These are phyloP conservation scores for Mionectes macconnelli DNA, from an alignment of 2,113 vertebrate genomes.

Conservation along the genomic window DNA sequence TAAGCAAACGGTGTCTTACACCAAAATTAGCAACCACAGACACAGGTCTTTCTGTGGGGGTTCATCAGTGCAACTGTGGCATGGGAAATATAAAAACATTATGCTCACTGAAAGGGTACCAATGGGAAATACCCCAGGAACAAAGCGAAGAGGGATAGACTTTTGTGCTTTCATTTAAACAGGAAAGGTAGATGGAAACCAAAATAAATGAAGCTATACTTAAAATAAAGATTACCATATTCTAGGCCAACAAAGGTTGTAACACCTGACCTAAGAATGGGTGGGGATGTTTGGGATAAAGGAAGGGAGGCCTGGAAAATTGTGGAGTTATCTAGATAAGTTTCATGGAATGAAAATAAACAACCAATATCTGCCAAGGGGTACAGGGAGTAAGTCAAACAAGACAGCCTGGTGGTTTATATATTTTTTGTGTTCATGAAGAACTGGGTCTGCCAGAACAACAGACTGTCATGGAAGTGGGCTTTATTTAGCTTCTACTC, in stretches of 20 bases:
- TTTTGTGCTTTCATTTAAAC: conserved; percentile 47
- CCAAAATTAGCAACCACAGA: neutral
- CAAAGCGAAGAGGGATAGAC: conserved; percentile 6
- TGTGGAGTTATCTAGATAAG: conserved; percentile 31
- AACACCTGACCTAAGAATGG: conserved; percentile 65
- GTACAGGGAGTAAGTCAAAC: neutral
- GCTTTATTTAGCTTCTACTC: neutral
- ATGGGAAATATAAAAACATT: conserved; percentile 9
- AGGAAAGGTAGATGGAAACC: conserved; percentile 70
- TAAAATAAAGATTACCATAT: conserved; percentile 38
- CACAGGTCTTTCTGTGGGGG: neutral
- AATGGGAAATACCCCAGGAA: conserved; percentile 3
- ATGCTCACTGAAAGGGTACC: neutral
- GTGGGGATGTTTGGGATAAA: conserved; percentile 59
- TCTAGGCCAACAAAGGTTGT: neutral
- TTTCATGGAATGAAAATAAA: conserved; percentile 66
- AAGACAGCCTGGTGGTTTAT: neutral
- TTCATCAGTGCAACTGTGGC: neutral
- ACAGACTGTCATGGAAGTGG: neutral
- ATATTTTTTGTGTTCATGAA: neutral
- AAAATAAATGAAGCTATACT: conserved; percentile 57
- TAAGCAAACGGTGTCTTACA: neutral
- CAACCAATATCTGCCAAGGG: neutral
- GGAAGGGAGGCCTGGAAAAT: conserved; percentile 67
- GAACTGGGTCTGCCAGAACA: neutral